phyloP scores from a whole-genome alignment of 2,888 invertebrate genomes.

The Rapana venosa region DNA sequence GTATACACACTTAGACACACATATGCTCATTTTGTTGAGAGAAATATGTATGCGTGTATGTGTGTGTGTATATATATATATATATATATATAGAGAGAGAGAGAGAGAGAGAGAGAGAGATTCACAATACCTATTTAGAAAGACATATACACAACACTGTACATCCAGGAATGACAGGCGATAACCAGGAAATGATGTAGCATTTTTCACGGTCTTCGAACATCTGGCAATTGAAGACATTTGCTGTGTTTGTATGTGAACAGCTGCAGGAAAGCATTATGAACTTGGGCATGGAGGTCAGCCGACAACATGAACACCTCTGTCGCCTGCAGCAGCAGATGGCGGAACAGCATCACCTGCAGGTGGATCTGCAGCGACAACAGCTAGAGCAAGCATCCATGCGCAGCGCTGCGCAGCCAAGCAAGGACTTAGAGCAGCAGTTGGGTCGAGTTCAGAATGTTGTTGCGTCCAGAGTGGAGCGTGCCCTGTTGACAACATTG shows the following conservation, averaged over 20 bases:
- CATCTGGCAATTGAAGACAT: too few relatives aligned
- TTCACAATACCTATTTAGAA: too few relatives aligned
- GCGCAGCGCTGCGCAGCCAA: slow-evolving; percentile 37
- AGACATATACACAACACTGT: too few relatives aligned
- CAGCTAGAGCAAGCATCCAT: slow-evolving; percentile 53
- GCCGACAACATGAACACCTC: slow-evolving; percentile 71
- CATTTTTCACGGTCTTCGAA: too few relatives aligned
- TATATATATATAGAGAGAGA: too few relatives aligned
- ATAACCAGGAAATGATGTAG: too few relatives aligned
- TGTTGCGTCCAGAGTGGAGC: slow-evolving; percentile 69
- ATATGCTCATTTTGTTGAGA: too few relatives aligned
- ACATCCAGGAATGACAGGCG: too few relatives aligned
- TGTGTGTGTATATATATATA: too few relatives aligned
- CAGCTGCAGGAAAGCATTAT: slow-evolving; percentile 67
- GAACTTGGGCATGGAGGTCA: slow-evolving; percentile 61
- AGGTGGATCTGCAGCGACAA: slow-evolving; percentile 65
- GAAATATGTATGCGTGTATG: too few relatives aligned
- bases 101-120: too few relatives aligned
- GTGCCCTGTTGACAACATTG: slow-evolving; percentile 69
- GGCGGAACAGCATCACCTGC: slow-evolving; percentile 69
- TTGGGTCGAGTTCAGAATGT: slow-evolving; percentile 72
- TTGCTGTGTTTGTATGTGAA: slow-evolving; percentile 41
- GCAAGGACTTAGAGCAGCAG: slow-evolving; percentile 53
- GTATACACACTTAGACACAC: too few relatives aligned
- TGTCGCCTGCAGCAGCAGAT: slow-evolving; percentile 65